Conservation (phyloP, 2,888 invertebrate genomes). For the Cryptocheilus praepositus region DNA sequence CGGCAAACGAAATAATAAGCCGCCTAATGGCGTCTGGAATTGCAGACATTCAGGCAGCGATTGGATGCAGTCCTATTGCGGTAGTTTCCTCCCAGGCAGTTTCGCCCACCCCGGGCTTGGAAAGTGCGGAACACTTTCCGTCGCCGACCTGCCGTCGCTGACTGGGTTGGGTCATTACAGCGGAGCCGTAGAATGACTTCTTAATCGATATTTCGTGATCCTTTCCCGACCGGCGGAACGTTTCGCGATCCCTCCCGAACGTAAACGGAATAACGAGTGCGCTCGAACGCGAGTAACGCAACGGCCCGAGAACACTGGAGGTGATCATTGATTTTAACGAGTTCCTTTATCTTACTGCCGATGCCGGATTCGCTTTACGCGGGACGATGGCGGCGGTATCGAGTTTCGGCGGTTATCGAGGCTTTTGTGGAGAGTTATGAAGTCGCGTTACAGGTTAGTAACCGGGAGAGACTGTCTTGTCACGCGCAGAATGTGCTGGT, state of each 20-base stretch:
- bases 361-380: too few species aligned
- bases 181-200: slow-evolving; percentile 56
- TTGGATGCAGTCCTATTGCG: slow-evolving; percentile 64
- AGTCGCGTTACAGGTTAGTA: too few species aligned
- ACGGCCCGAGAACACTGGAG: slow-evolving; percentile 3
- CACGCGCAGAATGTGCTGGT: too few species aligned
- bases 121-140: slow-evolving; percentile 20
- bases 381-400: too few species aligned
- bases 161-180: slow-evolving; percentile 40
- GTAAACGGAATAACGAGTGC: slow-evolving; percentile 27
- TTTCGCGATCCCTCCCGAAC: slow-evolving; percentile 19
- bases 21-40: slow-evolving; percentile 64
- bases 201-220: slow-evolving; percentile 64
- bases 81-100: slow-evolving; percentile 53
- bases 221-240: slow-evolving; percentile 28
- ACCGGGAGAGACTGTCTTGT: too few species aligned
- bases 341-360: too few species aligned
- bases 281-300: slow-evolving; percentile 25
- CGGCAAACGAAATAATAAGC: slow-evolving; percentile 69
- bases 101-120: slow-evolving; percentile 30
- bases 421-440: too few species aligned
- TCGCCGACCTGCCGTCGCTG: slow-evolving; percentile 25
- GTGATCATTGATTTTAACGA: slow-evolving; percentile 9
- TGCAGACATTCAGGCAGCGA: slow-evolving; percentile 64
- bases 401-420: too few species aligned